Evolutionary conservation across 2,888 invertebrate genomes (phyloP), one percentile per base, ranked within the genome.

Genomic region (Yponomeuta malinellus): DNA sequence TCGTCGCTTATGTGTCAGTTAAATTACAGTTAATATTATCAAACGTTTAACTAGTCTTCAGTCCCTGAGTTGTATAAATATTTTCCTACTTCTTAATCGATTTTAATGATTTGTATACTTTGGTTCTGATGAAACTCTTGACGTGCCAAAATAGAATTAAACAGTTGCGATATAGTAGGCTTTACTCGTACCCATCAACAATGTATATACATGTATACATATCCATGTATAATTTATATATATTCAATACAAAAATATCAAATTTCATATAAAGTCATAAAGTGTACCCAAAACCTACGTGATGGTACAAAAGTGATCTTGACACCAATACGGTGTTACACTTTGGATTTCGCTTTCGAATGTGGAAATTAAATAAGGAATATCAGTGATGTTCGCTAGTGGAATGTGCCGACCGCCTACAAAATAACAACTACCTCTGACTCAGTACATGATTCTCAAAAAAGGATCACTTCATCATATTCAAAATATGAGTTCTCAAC

Each of bases 241-340:
- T 91, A 90, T 90, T 90, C 87, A 90, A 90, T 91, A 91, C 88
- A 92, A 92, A 92, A 92, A 92, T 91, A 91, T 91, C 84, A 90
- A 91, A 90, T 91, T 92, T 92, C 85, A 91, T 92, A 91, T 91
- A 92, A 92, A 92, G 91, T 90, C 90, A 90, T 90, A 92, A 92
- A 92, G 90, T 91, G 92, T 92, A 92, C 92, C 92, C 92, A 92
- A 92, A 92, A 91, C 90, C 91, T 92, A 92, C 91, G 88, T 89
- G 89, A 87, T 90, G 91, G 91, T 91, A 90, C 90, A 89, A 90
- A 89, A 90, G 86, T 89, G 88, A 85, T 81, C 76, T 77, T 79
- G 77, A 83, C 90, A 87, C 90, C 89, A 88, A 90, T 87, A 90
- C 83, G 86, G 89, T 85, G 88, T 80, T 81, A 83, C 86, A 84